A percentile compares a stretch with the other conserved stretches of the same genome.
Evolutionary conservation across 2,113 vertebrate species (phyloP).

Genomic region (Struthidea cinerea): DNA sequence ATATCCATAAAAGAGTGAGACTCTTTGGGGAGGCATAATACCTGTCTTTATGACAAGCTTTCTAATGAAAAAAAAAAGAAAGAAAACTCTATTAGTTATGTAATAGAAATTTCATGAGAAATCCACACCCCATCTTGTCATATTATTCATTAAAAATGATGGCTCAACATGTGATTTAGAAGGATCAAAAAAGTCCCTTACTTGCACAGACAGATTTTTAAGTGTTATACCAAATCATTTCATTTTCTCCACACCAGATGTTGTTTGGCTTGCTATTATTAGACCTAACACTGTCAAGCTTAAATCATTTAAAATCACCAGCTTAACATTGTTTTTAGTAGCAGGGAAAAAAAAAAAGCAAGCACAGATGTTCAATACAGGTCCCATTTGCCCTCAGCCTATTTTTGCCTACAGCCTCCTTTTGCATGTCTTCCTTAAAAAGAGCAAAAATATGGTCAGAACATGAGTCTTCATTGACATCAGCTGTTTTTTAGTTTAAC

Average conservation of each 20-base stretch:
- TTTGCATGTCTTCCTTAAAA: neutral
- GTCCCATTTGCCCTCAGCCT: neutral
- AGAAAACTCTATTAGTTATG: neutral
- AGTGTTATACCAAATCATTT: neutral
- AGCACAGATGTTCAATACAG: neutral
- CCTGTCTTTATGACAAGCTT: neutral
- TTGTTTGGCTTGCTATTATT: slow-evolving; percentile 16
- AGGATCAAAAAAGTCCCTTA: neutral
- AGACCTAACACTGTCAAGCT: neutral
- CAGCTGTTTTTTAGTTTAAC: neutral
- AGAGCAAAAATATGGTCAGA: neutral
- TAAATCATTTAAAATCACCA: slow-evolving; percentile 12
- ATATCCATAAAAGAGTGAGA: neutral
- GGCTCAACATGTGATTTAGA: neutral
- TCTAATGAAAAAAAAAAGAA: neutral
- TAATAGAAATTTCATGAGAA: neutral
- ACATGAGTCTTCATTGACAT: neutral
- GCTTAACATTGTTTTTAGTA: neutral
- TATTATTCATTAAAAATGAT: neutral
- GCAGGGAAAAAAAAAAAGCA: neutral
- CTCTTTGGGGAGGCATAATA: neutral
- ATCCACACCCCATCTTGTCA: neutral
- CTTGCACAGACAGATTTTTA: neutral
- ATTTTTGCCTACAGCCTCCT: neutral
- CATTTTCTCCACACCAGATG: neutral